Conservation (phyloP, 1,140 invertebrate genomes). For the Harpegnathos saltator region DNA sequence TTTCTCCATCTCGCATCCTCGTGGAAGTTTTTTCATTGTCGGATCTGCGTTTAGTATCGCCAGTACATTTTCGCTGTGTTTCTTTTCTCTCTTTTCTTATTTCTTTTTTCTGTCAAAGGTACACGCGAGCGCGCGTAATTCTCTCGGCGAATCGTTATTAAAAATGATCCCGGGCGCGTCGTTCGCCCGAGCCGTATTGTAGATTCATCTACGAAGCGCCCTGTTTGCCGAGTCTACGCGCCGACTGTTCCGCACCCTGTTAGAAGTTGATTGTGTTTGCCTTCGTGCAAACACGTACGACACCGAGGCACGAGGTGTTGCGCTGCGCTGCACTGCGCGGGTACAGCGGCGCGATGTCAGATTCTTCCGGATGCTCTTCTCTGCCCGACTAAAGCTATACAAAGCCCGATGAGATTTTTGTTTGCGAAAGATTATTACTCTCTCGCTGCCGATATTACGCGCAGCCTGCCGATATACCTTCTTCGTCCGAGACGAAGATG, state of each 20-base stretch:
- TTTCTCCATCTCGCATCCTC: not conserved
- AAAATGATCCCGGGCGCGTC: too few relatives aligned
- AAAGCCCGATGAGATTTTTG: constrained; percentile 70
- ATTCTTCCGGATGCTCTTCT: constrained; percentile 65
- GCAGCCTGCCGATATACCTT: constrained; percentile 25
- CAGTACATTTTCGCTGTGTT: too few relatives aligned
- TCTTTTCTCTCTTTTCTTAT: too few relatives aligned
- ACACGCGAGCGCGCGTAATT: too few relatives aligned
- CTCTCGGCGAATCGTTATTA: too few relatives aligned
- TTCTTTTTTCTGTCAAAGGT: too few relatives aligned
- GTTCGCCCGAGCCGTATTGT: not conserved
- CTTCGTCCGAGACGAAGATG: not conserved
- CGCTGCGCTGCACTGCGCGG: too few relatives aligned
- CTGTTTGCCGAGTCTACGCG: constrained; percentile 17
- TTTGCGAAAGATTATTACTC: constrained; percentile 64
- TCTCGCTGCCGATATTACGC: constrained; percentile 36
- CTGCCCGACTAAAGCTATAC: constrained; percentile 48
- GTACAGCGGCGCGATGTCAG: constrained; percentile 37
- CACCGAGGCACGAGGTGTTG: not conserved
- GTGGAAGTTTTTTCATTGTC: too few relatives aligned
- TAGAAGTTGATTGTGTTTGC: constrained; percentile 54
- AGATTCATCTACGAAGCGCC: not conserved
- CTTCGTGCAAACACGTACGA: constrained; percentile 44
- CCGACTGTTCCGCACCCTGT: constrained; percentile 6
- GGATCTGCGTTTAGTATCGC: too few relatives aligned